Conservation (phyloP, 2,888 invertebrate genomes). For the Parasteatoda lunata region DNA sequence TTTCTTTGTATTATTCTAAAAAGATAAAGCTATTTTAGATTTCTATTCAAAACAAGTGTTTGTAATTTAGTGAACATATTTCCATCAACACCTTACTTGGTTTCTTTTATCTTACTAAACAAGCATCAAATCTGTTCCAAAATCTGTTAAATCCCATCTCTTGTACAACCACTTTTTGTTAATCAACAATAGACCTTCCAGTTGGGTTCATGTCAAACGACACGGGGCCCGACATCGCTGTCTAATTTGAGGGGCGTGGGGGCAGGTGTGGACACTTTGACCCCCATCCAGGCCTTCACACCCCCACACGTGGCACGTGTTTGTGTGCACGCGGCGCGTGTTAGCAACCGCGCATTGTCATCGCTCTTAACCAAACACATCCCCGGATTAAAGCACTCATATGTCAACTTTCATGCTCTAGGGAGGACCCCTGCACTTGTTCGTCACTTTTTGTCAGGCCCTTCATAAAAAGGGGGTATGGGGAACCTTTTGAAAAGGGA, state of each 20-base stretch:
- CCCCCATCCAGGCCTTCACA: background rate
- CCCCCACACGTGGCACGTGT: conserved; percentile 34
- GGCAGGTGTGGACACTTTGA: conserved; percentile 11
- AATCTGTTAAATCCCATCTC: conserved; percentile 13
- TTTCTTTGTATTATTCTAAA: too few species aligned
- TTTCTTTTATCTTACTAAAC: background rate
- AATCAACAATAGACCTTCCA: background rate
- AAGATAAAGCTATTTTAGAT: background rate
- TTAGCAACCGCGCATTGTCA: conserved; percentile 51
- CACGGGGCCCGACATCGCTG: conserved; percentile 24
- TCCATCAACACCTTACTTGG: background rate
- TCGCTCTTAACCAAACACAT: conserved; percentile 46
- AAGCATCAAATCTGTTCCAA: conserved; percentile 17
- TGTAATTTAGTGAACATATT: background rate
- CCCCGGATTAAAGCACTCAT: conserved; percentile 36
- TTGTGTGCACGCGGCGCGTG: conserved; percentile 47
- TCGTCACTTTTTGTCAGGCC: conserved; percentile 13
- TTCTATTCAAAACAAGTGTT: background rate
- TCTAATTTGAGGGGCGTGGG: conserved; percentile 41
- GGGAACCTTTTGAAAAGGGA: background rate
- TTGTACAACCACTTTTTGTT: conserved; percentile 13
- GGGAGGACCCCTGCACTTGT: conserved; percentile 21
- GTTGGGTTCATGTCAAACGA: conserved; percentile 49
- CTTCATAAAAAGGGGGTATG: background rate
- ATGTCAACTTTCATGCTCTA: conserved; percentile 9